Evolutionary conservation across 2,888 invertebrate species (phyloP).

Genomic region (Watsonalla binaria): DNA sequence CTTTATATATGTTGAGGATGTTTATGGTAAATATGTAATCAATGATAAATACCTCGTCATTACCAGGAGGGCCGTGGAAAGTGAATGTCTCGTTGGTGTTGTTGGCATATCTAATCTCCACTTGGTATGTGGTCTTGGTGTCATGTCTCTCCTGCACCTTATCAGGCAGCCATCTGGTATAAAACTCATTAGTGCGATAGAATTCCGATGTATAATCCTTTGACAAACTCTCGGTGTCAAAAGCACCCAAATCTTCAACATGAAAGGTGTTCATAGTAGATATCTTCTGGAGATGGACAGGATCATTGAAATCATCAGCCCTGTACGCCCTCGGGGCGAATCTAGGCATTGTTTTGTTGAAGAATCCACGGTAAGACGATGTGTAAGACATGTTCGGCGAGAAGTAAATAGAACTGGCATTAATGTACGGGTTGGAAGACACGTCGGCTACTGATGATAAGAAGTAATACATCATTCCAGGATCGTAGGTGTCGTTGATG

Average conservation of each 20-base stretch:
- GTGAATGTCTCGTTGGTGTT: constrained; percentile 97
- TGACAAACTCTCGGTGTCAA: constrained; percentile 86
- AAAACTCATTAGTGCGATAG: constrained; percentile 97
- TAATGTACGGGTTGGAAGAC: constrained; percentile 93
- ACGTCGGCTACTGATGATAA: constrained; percentile 97
- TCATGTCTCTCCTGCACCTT: constrained; percentile 89
- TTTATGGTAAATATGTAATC: not conserved
- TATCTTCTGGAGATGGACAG: constrained; percentile 94
- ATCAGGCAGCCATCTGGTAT: constrained; percentile 94
- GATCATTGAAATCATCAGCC: constrained; percentile 96
- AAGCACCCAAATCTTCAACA: constrained; percentile 91
- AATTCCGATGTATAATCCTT: constrained; percentile 94
- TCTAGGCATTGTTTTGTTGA: constrained; percentile 95
- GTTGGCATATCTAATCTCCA: constrained; percentile 95
- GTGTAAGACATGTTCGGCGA: constrained; percentile 96
- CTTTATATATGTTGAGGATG: too few species aligned
- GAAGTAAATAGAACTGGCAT: constrained; percentile 96
- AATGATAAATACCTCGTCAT: constrained; percentile 83
- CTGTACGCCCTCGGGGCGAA: constrained; percentile 96
- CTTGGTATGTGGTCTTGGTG: constrained; percentile 94
- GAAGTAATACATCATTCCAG: constrained; percentile 99
- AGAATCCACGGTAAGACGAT: constrained; percentile 95
- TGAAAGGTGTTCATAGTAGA: constrained; percentile 96
- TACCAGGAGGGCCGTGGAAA: constrained; percentile 95
- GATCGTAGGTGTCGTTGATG: constrained; percentile 95